Evolutionary conservation across 1,140 invertebrate species (phyloP), one percentile per base, ranked within the genome.

Genomic region (Bombus waltoni): DNA sequence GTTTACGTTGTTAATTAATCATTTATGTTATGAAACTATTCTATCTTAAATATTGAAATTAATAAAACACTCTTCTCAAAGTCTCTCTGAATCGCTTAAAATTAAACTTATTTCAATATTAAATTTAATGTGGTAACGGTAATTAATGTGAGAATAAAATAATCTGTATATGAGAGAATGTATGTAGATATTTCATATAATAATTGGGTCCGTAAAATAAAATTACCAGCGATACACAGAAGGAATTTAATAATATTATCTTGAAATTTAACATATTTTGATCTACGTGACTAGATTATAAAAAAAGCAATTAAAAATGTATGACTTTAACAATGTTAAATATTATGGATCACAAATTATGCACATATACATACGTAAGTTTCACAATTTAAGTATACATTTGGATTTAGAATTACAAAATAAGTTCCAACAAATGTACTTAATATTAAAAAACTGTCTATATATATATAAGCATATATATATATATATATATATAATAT

Each of bases 251-350:
- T 94, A 92, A 92, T 92, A 92, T 92, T 93, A 92, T 93, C 88
- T 93, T 79, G 90, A 87, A 92, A 87, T 93, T 93, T 91, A 93
- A 94, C 92, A 94, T 92, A 93, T 92, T 93, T 93, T 87, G 83
- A 90, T 93, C 90, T 94, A 94, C 90, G 83, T 94, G 94, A 94
- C 93, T 94, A 94, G 93, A 94, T 94, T 92, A 94, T 94, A 93
- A 93, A 92, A 83, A 93, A 93, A 94, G 90, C 88, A 93, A 94
- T 92, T 90, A 93, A 91, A 91, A 91, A 92, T 85, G 88, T 85
- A 86, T 78, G 89, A 81, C 87, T 91, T 92, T 91, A 93, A 92
- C 92, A 91, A 89, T 85, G 81, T 90, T 90, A 91, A 92, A 92
- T 91, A 93, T 90, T 92, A 93, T 91, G 83, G 89, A 93, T 94